Base-by-base conservation (phyloP, 2,888 invertebrate genomes). In the Dasysyrphus albostriatus region DNA sequence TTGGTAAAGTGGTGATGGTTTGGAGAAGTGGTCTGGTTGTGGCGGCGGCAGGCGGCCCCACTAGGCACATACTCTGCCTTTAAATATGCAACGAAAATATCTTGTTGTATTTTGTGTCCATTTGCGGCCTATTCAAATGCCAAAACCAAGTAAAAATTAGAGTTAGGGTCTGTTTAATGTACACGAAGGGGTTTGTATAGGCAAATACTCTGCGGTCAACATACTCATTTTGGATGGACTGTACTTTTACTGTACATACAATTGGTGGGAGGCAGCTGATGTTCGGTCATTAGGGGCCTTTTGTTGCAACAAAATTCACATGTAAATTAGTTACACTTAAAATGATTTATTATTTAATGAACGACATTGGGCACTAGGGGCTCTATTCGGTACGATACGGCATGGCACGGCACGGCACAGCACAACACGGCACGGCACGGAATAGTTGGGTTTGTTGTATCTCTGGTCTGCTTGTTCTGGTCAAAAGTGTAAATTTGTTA, bases 261-360 rank as follows among this genome's bases (percentile, higher is more conserved):
- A n/a, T 44, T 0, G n/a, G 24, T 34, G 69, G 54, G 69, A 37
- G 67, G 67, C 24, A 61, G 54, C 44, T 74, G 47, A 56, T 67
- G 87, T 83, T 83, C 82, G 87, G 87, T 83, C 82, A 83, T 87
- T 82, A 87, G 87, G 74, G 75, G 44, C 34, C 70, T 61, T 75
- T 87, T 82, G 87, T 78, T 77, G 74, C 78, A 78, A 75, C 78
- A 72, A 83, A 69, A 75, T 87, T 79, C 83, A 56, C 83, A 78
- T 87, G 83, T 87, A 87, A 87, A 87, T 87, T 87, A 87, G 87
- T 83, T 87, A 75, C 83, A 83, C 75, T 83, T 87, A 83, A 83
- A 78, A 87, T 83, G 82, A 83, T 82, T 83, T 82, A 87, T 87
- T 87, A 87, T 87, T 87, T 87, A 83, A 81, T 81, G 81, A 74